phyloP scores from a whole-genome alignment of 2,797 vertebrate genomes.

The Halcyon leucocephala region DNA sequence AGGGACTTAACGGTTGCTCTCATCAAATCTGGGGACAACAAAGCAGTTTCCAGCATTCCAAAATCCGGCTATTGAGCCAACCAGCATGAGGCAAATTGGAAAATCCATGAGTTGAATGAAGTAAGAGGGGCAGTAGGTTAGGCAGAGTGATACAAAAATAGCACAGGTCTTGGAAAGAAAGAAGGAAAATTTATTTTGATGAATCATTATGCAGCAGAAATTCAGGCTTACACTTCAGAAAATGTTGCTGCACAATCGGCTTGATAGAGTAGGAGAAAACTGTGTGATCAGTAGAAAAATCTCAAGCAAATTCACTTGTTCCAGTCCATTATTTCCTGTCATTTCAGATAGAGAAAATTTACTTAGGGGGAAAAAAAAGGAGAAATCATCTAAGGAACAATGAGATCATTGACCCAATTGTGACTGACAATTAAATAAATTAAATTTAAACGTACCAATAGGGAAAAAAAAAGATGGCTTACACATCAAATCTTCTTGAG shows the following conservation, averaged over 20 bases:
- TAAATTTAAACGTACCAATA: neutral
- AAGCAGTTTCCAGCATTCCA: accelerated
- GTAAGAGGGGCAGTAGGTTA: neutral
- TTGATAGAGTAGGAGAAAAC: neutral
- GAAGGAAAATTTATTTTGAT: neutral
- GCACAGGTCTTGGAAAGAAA: neutral
- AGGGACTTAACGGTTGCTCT: neutral
- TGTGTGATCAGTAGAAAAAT: neutral
- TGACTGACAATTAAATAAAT: neutral
- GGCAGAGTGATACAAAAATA: neutral
- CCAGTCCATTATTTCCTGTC: neutral
- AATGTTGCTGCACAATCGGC: neutral
- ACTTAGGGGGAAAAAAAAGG: neutral
- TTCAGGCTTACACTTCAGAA: neutral
- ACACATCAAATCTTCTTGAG: neutral
- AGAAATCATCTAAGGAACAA: neutral
- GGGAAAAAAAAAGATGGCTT: neutral
- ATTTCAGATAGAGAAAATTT: neutral
- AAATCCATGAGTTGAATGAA: neutral
- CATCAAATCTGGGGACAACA: neutral
- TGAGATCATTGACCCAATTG: neutral
- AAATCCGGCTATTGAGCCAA: neutral
- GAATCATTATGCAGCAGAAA: neutral
- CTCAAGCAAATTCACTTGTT: neutral
- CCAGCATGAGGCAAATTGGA: neutral